Percentiles rank a stretch among this genome's conserved stretches.
Conservation (phyloP, 1,140 invertebrate species). For the Saxidomus purpurata region DNA sequence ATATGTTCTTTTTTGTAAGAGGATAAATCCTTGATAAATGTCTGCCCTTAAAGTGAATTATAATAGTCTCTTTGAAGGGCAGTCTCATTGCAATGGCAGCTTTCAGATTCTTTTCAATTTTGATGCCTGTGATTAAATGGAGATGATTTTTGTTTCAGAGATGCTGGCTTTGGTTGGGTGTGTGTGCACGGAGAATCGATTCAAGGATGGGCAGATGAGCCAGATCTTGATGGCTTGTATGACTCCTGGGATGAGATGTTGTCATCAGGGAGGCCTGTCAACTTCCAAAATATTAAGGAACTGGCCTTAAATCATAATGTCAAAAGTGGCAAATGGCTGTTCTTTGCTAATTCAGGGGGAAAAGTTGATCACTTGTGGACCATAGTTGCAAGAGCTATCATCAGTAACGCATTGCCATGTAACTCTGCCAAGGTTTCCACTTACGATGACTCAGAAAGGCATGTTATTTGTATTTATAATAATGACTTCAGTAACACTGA, state of each 20-base stretch:
- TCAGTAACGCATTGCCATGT: conserved; percentile 19
- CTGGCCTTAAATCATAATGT: conserved; percentile 62
- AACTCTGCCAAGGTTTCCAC: conserved; percentile 46
- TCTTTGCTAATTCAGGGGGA: conserved; percentile 60
- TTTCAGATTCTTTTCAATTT: too few relatives aligned
- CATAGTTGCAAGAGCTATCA: conserved; percentile 66
- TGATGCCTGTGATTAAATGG: too few relatives aligned
- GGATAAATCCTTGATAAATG: too few relatives aligned
- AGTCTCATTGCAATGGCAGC: too few relatives aligned
- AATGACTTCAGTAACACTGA: conserved; percentile 60
- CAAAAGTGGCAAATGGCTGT: conserved; percentile 70
- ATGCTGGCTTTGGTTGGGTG: conserved; percentile 65
- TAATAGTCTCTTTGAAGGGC: too few relatives aligned
- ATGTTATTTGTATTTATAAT: conserved; percentile 69
- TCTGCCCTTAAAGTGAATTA: too few relatives aligned
- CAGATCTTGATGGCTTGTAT: conserved; percentile 42
- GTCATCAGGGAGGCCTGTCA: conserved; percentile 62
- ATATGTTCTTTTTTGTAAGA: too few relatives aligned
- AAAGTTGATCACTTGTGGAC: conserved; percentile 72
- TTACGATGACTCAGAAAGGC: background rate
- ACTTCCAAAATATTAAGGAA: conserved; percentile 56
- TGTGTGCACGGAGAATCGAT: conserved; percentile 1
- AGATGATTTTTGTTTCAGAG: conserved; percentile 60
- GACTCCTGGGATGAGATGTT: conserved; percentile 63
- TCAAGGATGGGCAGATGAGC: background rate